These are phyloP conservation scores for Rhinoderma darwinii DNA, from an alignment of 2,113 vertebrate species.

Conservation along the genomic window DNA sequence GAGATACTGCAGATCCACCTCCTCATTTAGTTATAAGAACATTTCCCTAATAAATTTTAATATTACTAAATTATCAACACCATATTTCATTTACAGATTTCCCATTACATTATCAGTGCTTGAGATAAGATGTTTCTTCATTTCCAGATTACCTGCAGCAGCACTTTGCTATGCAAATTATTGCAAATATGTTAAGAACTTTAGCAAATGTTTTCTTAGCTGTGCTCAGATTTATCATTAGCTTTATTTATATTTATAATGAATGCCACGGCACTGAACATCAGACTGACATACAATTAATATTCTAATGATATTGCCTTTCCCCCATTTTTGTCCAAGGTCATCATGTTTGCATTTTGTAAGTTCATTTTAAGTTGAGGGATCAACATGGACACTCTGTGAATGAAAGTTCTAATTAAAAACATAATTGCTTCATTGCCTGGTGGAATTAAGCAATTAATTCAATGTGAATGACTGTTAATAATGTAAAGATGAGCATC, in stretches of 20 bases:
- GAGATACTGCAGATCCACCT: background rate
- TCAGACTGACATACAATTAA: conserved; percentile 33
- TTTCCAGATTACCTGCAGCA: background rate
- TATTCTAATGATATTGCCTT: conserved; percentile 39
- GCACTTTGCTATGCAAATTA: conserved; percentile 13
- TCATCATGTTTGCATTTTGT: conserved; percentile 54
- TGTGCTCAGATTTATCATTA: background rate
- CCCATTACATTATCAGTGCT: background rate
- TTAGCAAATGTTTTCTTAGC: conserved; percentile 44
- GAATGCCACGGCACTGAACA: conserved; percentile 12
- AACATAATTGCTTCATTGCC: conserved; percentile 58
- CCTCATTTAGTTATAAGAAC: background rate
- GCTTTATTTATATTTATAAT: conserved; percentile 40
- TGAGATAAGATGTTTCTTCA: background rate
- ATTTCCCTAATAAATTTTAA: background rate
- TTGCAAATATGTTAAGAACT: conserved; percentile 31
- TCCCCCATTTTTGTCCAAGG: conserved; percentile 38
- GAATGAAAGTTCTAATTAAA: conserved; percentile 59
- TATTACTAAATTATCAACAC: background rate
- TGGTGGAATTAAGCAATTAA: conserved; percentile 59
- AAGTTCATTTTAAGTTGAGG: conserved; percentile 55
- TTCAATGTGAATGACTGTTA: conserved; percentile 49
- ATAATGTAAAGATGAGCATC: conserved; percentile 54
- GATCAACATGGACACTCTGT: conserved; percentile 53
- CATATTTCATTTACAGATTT: background rate